Evolutionary conservation across 2,797 vertebrate species (phyloP).

Genomic region (Brachyalestes nurse): DNA sequence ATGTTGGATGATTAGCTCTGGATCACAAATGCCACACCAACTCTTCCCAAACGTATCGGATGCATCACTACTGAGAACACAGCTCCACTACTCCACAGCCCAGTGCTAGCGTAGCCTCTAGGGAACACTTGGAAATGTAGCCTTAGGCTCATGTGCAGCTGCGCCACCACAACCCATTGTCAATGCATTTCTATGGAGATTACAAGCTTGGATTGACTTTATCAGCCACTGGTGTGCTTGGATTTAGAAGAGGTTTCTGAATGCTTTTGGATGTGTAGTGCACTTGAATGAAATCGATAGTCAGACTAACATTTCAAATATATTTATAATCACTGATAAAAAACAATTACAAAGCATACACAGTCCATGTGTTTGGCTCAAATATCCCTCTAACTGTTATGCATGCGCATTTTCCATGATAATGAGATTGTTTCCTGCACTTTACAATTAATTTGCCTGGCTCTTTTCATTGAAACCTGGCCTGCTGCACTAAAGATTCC

Average conservation of each 20-base stretch:
- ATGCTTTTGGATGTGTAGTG: not conserved
- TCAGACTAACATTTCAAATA: too few species aligned
- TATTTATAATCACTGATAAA: not conserved
- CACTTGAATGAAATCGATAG: not conserved
- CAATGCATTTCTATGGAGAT: not conserved
- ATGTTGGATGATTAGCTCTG: not conserved
- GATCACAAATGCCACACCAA: not conserved
- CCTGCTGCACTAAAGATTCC: too few species aligned
- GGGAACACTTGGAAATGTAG: not conserved
- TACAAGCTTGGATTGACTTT: too few species aligned
- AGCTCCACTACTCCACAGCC: not conserved
- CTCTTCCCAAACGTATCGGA: not conserved
- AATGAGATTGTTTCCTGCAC: too few species aligned
- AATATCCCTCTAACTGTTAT: too few species aligned
- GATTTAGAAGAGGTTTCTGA: not conserved
- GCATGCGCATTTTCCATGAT: too few species aligned
- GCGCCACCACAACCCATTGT: not conserved
- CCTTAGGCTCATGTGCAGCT: not conserved
- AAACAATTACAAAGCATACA: too few species aligned
- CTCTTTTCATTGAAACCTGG: not conserved
- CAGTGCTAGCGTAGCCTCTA: not conserved
- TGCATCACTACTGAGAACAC: not conserved
- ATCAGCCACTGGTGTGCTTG: not conserved
- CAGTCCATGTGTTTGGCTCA: too few species aligned
- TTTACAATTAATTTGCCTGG: too few species aligned